phyloP scores from a whole-genome alignment of 2,888 invertebrate species.

The Thecophora atra region DNA sequence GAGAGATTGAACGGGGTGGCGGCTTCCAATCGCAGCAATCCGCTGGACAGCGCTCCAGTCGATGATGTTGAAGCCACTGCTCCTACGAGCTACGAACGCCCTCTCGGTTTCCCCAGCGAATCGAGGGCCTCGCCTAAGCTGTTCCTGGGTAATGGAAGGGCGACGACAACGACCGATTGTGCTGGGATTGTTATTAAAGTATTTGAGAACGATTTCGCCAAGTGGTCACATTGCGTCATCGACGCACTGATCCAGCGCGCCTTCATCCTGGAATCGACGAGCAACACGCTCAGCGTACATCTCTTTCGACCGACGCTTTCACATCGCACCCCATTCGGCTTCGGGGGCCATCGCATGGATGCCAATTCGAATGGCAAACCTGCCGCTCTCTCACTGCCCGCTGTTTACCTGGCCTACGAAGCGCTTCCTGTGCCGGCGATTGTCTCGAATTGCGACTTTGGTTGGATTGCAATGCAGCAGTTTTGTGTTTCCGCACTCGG shows the following conservation, averaged over 20 bases:
- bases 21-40: conserved; percentile 7
- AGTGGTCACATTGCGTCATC: conserved; percentile 56
- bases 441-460: conserved; percentile 75
- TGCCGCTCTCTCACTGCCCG: conserved; percentile 61
- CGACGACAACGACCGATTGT: conserved; percentile 47
- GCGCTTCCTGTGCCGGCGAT: conserved; percentile 72
- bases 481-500: conserved; percentile 75
- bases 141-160: conserved; percentile 37
- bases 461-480: conserved; percentile 75
- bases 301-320: conserved; percentile 44
- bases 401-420: conserved; percentile 72
- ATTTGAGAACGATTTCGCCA: conserved; percentile 52
- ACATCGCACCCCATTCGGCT: neutral
- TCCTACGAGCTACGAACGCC: neutral
- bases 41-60: neutral
- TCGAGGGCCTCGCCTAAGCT: conserved; percentile 43
- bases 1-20: neutral
- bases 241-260: conserved; percentile 48
- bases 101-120: neutral
- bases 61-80: neutral
- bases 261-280: conserved; percentile 53
- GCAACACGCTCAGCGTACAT: conserved; percentile 54
- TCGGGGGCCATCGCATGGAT: neutral
- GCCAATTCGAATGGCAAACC: neutral
- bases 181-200: conserved; percentile 54